A percentile compares a stretch with the other conserved stretches of the same genome.
These are phyloP conservation scores for Aphelenchoides avenae DNA, from an alignment of 1,140 invertebrate species.

Conservation along the genomic window DNA sequence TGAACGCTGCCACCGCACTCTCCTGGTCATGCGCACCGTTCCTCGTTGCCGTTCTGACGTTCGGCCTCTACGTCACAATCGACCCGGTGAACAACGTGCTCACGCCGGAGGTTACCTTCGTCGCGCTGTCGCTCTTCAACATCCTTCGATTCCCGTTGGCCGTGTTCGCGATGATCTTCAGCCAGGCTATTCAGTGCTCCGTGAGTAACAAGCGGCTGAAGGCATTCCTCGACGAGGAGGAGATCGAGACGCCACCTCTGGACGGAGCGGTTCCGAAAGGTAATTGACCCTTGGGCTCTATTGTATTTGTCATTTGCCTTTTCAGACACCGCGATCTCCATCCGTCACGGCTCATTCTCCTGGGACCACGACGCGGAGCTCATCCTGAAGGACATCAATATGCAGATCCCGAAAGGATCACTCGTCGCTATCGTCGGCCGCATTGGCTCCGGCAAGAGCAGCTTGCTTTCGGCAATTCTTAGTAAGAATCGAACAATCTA, in stretches of 20 bases:
- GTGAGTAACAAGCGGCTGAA: slow-evolving; percentile 53
- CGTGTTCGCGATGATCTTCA: slow-evolving; percentile 65
- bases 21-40: slow-evolving; percentile 62
- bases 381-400: slow-evolving; percentile 33
- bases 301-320: too few species aligned
- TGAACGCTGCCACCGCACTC: slow-evolving; percentile 64
- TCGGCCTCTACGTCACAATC: slow-evolving; percentile 61
- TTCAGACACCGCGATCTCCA: slow-evolving; percentile 14
- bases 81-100: slow-evolving; percentile 55
- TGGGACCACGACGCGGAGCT: slow-evolving; percentile 47
- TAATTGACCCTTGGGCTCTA: too few species aligned
- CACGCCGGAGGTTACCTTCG: slow-evolving; percentile 70
- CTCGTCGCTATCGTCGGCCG: slow-evolving; percentile 67
- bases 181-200: slow-evolving; percentile 60
- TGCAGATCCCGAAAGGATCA: slow-evolving; percentile 62
- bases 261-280: too few species aligned
- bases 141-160: slow-evolving; percentile 81
- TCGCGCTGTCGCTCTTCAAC: slow-evolving; percentile 93
- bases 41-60: slow-evolving; percentile 43
- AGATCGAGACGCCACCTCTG: slow-evolving; percentile 40
- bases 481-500: too few species aligned
- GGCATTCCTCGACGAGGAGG: slow-evolving; percentile 47
- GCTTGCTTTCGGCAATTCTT: too few species aligned
- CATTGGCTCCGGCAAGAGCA: slow-evolving; percentile 65
- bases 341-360: slow-evolving; percentile 29